Percentiles rank a stretch among this genome's conserved stretches.
Evolutionary conservation across 2,888 invertebrate species (phyloP).

Genomic region (Hybos culiciformis): DNA sequence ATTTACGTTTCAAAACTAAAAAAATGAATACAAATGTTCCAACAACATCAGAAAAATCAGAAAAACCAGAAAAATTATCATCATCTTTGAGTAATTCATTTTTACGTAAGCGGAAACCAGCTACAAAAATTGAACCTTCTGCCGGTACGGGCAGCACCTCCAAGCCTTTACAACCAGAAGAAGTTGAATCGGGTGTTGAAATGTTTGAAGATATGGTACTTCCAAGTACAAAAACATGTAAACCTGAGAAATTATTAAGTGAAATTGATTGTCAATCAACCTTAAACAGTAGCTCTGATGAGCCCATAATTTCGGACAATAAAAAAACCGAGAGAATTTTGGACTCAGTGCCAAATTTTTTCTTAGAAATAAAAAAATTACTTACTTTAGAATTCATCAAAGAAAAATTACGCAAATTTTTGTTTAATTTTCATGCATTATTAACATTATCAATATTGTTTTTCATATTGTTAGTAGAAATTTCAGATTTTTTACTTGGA

Average conservation of each 20-base stretch:
- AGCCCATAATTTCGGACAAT: too few relatives aligned
- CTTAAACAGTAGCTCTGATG: background rate
- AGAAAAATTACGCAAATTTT: background rate
- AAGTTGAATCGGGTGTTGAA: constrained; percentile 34
- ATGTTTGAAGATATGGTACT: constrained; percentile 32
- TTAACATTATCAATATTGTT: constrained; percentile 5
- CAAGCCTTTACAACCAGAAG: constrained; percentile 5
- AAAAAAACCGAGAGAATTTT: too few relatives aligned
- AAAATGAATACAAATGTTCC: constrained; percentile 18
- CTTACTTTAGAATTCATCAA: background rate
- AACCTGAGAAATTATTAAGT: background rate
- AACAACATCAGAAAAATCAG: constrained; percentile 7
- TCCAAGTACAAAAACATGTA: background rate
- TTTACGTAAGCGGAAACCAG: constrained; percentile 23
- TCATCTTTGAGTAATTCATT: too few relatives aligned
- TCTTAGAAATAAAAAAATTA: background rate
- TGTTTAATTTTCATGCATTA: constrained; percentile 4
- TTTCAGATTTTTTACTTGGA: constrained; percentile 30
- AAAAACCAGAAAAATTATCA: too few relatives aligned
- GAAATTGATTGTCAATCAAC: background rate
- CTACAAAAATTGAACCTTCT: too few relatives aligned
- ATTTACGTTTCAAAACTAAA: constrained; percentile 20
- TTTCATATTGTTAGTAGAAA: constrained; percentile 9
- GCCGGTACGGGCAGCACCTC: constrained; percentile 12
- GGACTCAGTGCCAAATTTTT: background rate